Base-by-base conservation (phyloP, 2,888 invertebrate genomes). In the Machimus rusticus region DNA sequence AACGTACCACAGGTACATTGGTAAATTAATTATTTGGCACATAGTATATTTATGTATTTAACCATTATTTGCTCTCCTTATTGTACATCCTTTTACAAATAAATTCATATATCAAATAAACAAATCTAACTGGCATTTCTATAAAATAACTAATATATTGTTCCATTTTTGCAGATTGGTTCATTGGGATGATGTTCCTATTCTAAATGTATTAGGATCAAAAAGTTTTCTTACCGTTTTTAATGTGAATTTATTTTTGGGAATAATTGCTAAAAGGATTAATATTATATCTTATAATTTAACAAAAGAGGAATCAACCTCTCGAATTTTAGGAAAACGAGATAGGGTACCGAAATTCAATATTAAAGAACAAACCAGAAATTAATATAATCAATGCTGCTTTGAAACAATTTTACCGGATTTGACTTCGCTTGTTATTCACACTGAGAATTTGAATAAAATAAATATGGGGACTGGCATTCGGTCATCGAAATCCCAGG, bases 221-320 rank as follows among this genome's bases (percentile, higher is more conserved):
- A 95, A 96, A 87, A 94, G 95, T n/a, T 94, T 94, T 28, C 95
- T 97, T 66, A 96, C 95, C 87, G 94, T 94, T 85, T 94, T 95
- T 90, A 98, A 98, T 93, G 96, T 96, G 0, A 94, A 96, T 88
- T 94, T 97, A 16, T 97, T 96, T 91, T 94, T 98, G 90, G 96
- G 96, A 89, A 95, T 97, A 74, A 94, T 98, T 89, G 97, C 98
- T 91, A 95, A 96, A 91, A 95, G 95, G 87, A 95, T 92, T 2
- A 91, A 92, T 89, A 91, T 92, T 46, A 91, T 92, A 0, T 91
- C 90, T 84, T 90, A 91, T 8, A 90, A 92, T 5, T 91, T 92
- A 88, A 90, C 91, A 34, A 91, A 91, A 57, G 92, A 93, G 46
- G 90, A 91, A 9, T 91, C 93, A 0, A 91, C 91, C 16, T 46